Percentiles rank a stretch among this genome's conserved stretches.
Evolutionary conservation across 2,888 invertebrate genomes (phyloP).

Genomic region (Nysson spinosus): DNA sequence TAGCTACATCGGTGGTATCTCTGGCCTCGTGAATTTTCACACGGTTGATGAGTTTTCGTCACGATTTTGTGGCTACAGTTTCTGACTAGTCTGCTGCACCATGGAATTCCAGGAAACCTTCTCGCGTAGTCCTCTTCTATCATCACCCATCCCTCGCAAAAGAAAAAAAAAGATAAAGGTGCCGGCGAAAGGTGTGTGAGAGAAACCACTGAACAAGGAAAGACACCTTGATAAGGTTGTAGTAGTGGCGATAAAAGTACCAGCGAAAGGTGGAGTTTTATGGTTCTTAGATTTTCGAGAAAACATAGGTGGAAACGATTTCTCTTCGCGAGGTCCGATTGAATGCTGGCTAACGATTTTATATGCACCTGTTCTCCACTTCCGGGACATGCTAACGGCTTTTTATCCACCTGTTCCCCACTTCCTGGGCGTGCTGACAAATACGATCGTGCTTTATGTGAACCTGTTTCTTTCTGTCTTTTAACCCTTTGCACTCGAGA

Average conservation of each 20-base stretch:
- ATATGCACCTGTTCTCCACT: too few species aligned
- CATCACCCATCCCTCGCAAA: slow-evolving; percentile 17
- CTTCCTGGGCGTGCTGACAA: too few species aligned
- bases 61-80: slow-evolving; percentile 62
- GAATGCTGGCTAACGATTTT: background rate
- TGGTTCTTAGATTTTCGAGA: slow-evolving; percentile 3
- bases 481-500: too few species aligned
- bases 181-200: slow-evolving; percentile 29
- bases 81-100: slow-evolving; percentile 50
- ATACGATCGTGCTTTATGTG: too few species aligned
- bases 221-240: slow-evolving; percentile 23
- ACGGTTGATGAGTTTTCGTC: slow-evolving; percentile 72
- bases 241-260: slow-evolving; percentile 15
- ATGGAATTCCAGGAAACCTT: slow-evolving; percentile 23
- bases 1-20: slow-evolving; percentile 27
- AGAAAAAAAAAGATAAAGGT: too few species aligned
- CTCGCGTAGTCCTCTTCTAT: slow-evolving; percentile 7
- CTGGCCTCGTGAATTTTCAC: slow-evolving; percentile 67
- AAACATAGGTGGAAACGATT: background rate
- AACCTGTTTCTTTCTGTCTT: too few species aligned
- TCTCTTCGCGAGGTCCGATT: background rate
- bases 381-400: too few species aligned
- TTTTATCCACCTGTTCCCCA: too few species aligned
- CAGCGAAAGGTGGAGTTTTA: background rate
- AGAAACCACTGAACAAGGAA: slow-evolving; percentile 24